phyloP scores from a whole-genome alignment of 2,797 vertebrate genomes.

The Poeciliopsis infans region DNA sequence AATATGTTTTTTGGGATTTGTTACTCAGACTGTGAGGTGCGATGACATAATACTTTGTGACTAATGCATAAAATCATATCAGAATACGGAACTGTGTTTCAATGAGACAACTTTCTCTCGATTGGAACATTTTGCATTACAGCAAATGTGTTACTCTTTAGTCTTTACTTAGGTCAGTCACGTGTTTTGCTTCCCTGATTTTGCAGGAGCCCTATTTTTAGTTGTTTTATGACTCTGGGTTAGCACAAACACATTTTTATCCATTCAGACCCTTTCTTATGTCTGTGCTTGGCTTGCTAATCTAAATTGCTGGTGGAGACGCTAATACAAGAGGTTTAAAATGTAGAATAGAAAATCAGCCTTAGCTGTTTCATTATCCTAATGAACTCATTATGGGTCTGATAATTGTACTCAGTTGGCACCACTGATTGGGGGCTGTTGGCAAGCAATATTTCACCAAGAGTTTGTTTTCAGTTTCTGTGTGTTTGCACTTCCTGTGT shows the following conservation, averaged over 20 bases:
- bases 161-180: conserved; percentile 5
- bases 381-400: conserved; percentile 76
- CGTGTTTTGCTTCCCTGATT: conserved; percentile 8
- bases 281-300: conserved; percentile 56
- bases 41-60: neutral
- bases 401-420: conserved; percentile 69
- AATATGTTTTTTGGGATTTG: neutral
- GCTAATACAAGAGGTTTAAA: conserved; percentile 65
- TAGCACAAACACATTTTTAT: conserved; percentile 50
- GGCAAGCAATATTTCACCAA: conserved; percentile 53
- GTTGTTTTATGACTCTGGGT: conserved; percentile 38
- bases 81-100: neutral
- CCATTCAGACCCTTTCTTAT: conserved; percentile 50
- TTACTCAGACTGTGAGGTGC: neutral
- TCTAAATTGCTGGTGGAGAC: conserved; percentile 65
- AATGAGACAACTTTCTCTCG: neutral
- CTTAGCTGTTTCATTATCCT: conserved; percentile 69
- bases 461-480: conserved; percentile 53
- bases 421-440: conserved; percentile 60
- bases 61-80: neutral
- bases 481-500: conserved; percentile 45
- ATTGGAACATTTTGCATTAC: neutral
- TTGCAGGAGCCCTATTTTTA: conserved; percentile 12
- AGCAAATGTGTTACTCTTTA: conserved; percentile 25
- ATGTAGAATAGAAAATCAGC: conserved; percentile 64